Conservation (phyloP, 1,140 invertebrate species). For the Apis mellifera region Amel_HAv3.1 CM009932.2:9308501-9309000, state of each 20-base stretch:
- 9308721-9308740: not conserved
- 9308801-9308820: not conserved
- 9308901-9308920: no score
- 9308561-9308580: no score
- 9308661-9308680: slow-evolving; percentile 52
- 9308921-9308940: no score
- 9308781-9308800: not conserved
- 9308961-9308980: no score
- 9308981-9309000: no score
- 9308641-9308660: slow-evolving; percentile 29
- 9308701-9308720: not conserved
- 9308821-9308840: no score
- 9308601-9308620: not conserved
- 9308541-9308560: no score
- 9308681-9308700: slow-evolving; percentile 1
- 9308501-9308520: not conserved
- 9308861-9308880: no score
- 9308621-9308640: not conserved
- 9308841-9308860: no score
- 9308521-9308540: slow-evolving; percentile 31
- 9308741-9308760: not conserved
- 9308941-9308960: no score
- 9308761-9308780: not conserved
- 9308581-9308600: no score
- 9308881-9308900: no score